Base-by-base conservation (phyloP, 2,888 invertebrate genomes). In the Coleophora deauratella region DNA sequence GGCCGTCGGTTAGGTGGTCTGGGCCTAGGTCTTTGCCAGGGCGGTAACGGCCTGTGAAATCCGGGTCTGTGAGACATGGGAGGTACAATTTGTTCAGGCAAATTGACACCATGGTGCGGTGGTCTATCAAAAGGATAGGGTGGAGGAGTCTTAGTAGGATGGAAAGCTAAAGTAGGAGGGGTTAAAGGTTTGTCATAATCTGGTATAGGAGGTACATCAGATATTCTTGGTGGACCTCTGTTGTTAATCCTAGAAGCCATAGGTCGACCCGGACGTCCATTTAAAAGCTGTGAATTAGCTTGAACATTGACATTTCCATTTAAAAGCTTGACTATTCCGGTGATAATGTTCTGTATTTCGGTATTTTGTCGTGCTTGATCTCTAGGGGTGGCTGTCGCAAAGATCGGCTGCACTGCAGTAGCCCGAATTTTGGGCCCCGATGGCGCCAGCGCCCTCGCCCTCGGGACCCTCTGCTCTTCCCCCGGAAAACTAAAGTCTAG, bases 311-410 rank as follows among this genome's bases (percentile, higher is more conserved):
- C 95, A 57, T 96, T 95, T 1, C 96, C 96, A 50, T 96, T 95
- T 1, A 96, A 77, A 9, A 96, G 71, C 66, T 96, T 95, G 0
- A 96, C 95, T 37, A 96, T 92, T 8, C 96, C 96, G 1, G 94
- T 94, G 30, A 96, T 94, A 27, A 96, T 95, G 59, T 96, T 95
- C 68, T 96, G 95, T 43, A 96, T 95, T 62, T 95, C 95, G 0
- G 78, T 72, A 36, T 84, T 82, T 51, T 86, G 86, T 42, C 85
- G 56, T 0, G 75, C 76, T 13, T 77, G 74, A 10, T 84, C 78
- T 31, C 65, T 86, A 81, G 57, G 82, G 72, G 69, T 77, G 46
- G 63, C 78, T 60, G 87, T 86, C 64, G 87, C 88, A 82, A 86
- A 87, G 56, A 72, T 84, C 66, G 78, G 84, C 60, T 78, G 79